A percentile compares a stretch with the other conserved stretches of the same genome.
Conservation (phyloP, 2,797 vertebrate genomes). For the Manis crassicaudata region DNA sequence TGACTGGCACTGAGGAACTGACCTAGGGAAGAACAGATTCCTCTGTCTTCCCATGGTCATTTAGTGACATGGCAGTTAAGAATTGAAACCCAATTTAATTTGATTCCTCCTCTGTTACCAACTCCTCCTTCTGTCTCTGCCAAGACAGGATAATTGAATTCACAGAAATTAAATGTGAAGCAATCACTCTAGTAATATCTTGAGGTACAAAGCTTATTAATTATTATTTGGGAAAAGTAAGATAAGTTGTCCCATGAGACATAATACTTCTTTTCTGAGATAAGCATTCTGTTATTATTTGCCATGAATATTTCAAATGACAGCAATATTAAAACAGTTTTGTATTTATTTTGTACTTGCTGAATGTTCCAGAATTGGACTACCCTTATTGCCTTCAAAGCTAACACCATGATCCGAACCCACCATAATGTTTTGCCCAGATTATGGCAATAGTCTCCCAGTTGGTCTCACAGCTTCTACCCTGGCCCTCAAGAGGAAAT, state of each 20-base stretch:
- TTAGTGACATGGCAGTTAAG: background rate
- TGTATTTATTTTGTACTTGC: background rate
- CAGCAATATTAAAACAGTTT: background rate
- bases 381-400: background rate
- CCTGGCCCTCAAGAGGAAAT: background rate
- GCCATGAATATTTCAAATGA: background rate
- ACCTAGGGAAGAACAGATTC: background rate
- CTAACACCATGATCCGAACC: background rate
- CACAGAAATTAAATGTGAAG: background rate
- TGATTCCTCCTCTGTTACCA: background rate
- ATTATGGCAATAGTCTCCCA: background rate
- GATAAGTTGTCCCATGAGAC: background rate
- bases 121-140: background rate
- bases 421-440: too few relatives aligned
- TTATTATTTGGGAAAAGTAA: conserved; percentile 8
- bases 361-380: background rate
- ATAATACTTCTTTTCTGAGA: background rate
- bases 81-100: background rate
- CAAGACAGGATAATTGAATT: background rate
- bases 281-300: background rate
- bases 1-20: background rate
- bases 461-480: background rate
- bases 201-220: background rate
- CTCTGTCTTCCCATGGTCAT: background rate
- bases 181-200: background rate